These are phyloP conservation scores for Tetraneura akinire DNA, from an alignment of 1,140 invertebrate genomes.

Conservation along the genomic window DNA sequence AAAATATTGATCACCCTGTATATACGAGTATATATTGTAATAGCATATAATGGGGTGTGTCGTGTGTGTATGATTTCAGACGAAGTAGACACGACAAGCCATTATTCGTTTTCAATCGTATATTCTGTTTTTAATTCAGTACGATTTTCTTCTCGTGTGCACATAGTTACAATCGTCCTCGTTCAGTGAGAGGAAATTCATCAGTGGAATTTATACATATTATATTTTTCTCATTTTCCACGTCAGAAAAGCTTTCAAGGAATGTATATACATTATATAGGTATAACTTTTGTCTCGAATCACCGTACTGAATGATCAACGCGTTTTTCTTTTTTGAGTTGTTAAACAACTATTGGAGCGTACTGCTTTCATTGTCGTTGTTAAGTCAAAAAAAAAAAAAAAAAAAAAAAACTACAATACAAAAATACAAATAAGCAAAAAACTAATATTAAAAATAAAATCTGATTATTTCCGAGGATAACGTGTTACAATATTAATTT, in stretches of 20 bases:
- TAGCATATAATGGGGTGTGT: no score
- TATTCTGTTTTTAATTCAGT: constrained; percentile 16
- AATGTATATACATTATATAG: background rate
- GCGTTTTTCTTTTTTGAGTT: constrained; percentile 20
- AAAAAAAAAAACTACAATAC: background rate
- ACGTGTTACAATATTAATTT: no score
- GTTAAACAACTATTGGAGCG: background rate
- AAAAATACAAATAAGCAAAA: no score
- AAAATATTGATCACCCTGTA: no score
- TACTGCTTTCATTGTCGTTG: background rate
- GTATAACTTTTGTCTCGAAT: background rate
- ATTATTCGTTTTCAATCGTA: constrained; percentile 17
- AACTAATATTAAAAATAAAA: no score
- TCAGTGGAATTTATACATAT: background rate
- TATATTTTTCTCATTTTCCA: background rate
- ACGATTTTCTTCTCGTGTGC: constrained; percentile 18
- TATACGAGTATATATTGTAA: no score
- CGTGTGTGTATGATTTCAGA: no score
- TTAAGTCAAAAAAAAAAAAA: constrained; percentile 27
- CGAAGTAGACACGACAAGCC: background rate
- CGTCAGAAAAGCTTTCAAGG: constrained; percentile 12
- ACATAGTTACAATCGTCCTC: background rate
- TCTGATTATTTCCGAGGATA: no score
- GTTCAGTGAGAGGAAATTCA: background rate
- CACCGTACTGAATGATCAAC: constrained; percentile 24